Evolutionary conservation across 2,888 invertebrate genomes (phyloP).

Genomic region (Cremastinae sp.): DNA sequence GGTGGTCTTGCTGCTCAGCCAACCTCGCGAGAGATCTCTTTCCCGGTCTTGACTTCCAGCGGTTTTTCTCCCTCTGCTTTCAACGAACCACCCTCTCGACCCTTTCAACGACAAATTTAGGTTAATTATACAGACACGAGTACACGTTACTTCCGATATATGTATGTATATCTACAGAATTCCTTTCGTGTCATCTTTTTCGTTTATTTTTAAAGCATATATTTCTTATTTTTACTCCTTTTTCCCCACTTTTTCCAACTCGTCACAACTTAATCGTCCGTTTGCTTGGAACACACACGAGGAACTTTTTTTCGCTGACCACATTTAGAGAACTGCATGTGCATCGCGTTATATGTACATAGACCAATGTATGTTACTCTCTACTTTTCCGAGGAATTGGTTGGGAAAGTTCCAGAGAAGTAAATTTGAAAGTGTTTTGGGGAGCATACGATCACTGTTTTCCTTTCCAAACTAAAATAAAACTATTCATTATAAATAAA

Average conservation of each 20-base stretch:
- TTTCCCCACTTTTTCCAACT: constrained; percentile 25
- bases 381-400: too few species aligned
- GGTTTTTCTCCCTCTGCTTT: constrained; percentile 32
- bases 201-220: too few species aligned
- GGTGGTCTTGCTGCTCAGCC: constrained; percentile 59
- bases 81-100: constrained; percentile 41
- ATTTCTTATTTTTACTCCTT: not conserved
- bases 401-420: too few species aligned
- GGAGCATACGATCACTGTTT: too few species aligned
- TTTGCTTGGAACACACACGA: not conserved
- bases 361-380: too few species aligned
- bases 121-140: constrained; percentile 62
- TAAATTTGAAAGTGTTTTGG: too few species aligned
- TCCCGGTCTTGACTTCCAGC: constrained; percentile 40
- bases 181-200: not conserved
- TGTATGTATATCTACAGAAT: not conserved
- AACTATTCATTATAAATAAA: too few species aligned
- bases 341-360: too few species aligned
- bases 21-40: constrained; percentile 49
- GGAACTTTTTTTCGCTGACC: not conserved
- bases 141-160: constrained; percentile 26
- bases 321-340: not conserved
- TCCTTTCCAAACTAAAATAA: too few species aligned
- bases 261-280: constrained; percentile 21
- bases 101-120: constrained; percentile 62